phyloP scores from a whole-genome alignment of 1,140 invertebrate species.

The Matsumurasca onukii region DNA sequence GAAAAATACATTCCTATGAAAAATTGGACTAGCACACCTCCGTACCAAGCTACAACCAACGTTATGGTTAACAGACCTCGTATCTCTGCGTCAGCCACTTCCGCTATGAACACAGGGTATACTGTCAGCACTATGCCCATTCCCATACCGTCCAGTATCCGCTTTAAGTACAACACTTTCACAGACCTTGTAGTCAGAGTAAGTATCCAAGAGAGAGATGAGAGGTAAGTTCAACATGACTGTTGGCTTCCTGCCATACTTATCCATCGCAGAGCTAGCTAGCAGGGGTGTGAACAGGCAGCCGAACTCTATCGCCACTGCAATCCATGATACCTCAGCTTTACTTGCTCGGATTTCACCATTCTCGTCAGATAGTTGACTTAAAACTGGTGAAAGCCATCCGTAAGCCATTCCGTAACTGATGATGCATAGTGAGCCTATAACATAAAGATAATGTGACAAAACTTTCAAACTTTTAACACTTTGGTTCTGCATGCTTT shows the following conservation, averaged over 20 bases:
- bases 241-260: not conserved
- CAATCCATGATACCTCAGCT: not conserved
- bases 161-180: constrained; percentile 29
- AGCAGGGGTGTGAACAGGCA: not conserved
- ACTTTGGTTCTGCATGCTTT: too few relatives aligned
- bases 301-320: not conserved
- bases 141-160: constrained; percentile 57
- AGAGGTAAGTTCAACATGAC: not conserved
- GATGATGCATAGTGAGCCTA: not conserved
- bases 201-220: not conserved
- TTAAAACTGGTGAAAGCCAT: constrained; percentile 5
- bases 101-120: constrained; percentile 83
- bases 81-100: constrained; percentile 57
- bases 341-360: constrained; percentile 9
- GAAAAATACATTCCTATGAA: constrained; percentile 56
- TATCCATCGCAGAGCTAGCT: constrained; percentile 1
- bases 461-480: too few relatives aligned
- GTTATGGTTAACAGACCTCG: constrained; percentile 34
- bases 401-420: constrained; percentile 14
- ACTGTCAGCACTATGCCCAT: constrained; percentile 73
- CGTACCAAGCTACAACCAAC: constrained; percentile 19
- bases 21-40: constrained; percentile 54
- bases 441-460: too few relatives aligned
- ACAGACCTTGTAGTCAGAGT: constrained; percentile 14
- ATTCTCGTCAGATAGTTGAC: not conserved